A percentile compares a stretch with the other conserved stretches of the same genome.
Conservation (phyloP, 2,797 vertebrate genomes). For the Martes flavigula region DNA sequence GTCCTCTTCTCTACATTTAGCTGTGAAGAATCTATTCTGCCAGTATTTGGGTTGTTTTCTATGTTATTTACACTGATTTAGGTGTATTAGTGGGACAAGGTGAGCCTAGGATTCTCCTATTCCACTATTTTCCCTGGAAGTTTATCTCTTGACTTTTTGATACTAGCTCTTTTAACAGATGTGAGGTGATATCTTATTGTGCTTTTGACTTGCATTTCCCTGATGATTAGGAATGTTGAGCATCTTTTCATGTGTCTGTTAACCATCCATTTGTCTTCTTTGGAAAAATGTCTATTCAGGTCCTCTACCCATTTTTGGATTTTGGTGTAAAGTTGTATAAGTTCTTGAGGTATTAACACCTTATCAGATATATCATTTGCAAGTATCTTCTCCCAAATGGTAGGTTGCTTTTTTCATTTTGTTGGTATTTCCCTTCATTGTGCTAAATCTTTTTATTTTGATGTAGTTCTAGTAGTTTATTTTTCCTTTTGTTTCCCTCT, state of each 20-base stretch:
- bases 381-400: background rate
- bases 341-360: background rate
- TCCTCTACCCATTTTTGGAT: background rate
- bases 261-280: background rate
- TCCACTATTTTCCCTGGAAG: background rate
- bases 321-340: background rate
- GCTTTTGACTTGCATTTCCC: background rate
- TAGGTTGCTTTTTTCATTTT: background rate
- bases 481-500: background rate
- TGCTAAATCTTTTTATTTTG: background rate
- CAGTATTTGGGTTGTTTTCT: background rate
- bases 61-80: background rate
- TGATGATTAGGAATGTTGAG: background rate
- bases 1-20: background rate
- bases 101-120: background rate
- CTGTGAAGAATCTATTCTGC: background rate
- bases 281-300: background rate
- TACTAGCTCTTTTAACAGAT: background rate
- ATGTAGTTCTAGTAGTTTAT: background rate
- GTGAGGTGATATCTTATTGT: background rate
- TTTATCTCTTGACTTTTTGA: background rate
- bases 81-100: background rate
- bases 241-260: background rate
- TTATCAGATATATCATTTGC: background rate
- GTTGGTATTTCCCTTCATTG: background rate